phyloP scores from a whole-genome alignment of 2,888 invertebrate genomes.

The Netelia fuscicornis region DNA sequence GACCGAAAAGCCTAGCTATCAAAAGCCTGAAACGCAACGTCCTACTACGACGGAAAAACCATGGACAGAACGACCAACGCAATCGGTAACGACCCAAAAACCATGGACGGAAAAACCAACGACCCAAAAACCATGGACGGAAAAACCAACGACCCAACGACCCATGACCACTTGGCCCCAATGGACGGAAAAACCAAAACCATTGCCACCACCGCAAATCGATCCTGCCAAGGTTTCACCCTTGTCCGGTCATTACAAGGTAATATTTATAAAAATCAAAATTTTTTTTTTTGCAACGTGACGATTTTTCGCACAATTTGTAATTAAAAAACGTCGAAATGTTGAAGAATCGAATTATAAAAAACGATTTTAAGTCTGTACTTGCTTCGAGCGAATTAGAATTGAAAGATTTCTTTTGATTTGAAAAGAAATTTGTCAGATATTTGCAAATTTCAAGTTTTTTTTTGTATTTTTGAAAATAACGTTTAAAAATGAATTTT shows the following conservation, averaged over 20 bases:
- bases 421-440: no score
- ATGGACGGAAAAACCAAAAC: slow-evolving; percentile 75
- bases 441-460: neutral
- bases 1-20: slow-evolving; percentile 66
- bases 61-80: slow-evolving; percentile 55
- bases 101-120: slow-evolving; percentile 63
- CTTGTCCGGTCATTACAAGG: slow-evolving; percentile 90
- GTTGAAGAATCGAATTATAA: no score
- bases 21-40: slow-evolving; percentile 75
- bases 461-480: neutral
- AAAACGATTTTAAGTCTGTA: no score
- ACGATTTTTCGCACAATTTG: neutral
- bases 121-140: slow-evolving; percentile 66
- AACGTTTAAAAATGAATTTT: slow-evolving; percentile 3
- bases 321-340: neutral
- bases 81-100: slow-evolving; percentile 14
- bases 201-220: slow-evolving; percentile 83
- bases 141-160: slow-evolving; percentile 67
- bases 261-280: slow-evolving; percentile 55
- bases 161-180: slow-evolving; percentile 70
- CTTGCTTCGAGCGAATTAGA: no score
- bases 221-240: slow-evolving; percentile 85
- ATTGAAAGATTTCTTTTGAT: no score
- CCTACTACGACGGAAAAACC: slow-evolving; percentile 56
- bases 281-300: neutral